Conservation (phyloP, 2,888 invertebrate genomes). For the Caenorhabditis sinica region DNA sequence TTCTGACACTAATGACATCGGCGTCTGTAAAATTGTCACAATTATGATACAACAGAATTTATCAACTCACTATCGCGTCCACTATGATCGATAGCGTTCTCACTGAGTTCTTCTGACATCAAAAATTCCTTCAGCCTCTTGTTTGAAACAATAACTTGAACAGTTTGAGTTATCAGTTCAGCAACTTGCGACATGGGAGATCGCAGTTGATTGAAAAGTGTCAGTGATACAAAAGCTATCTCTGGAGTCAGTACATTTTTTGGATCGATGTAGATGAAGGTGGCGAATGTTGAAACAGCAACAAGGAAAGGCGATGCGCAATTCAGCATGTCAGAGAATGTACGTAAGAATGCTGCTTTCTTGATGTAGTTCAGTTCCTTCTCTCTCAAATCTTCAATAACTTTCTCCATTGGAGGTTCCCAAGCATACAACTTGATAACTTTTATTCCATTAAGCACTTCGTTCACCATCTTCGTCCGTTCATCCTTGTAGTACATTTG, state of each 20-base stretch:
- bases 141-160: slow-evolving; percentile 82
- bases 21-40: slow-evolving; percentile 66
- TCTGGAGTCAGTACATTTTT: slow-evolving; percentile 84
- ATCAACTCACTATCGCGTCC: slow-evolving; percentile 72
- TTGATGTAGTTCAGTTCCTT: slow-evolving; percentile 79
- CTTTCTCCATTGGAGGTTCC: slow-evolving; percentile 84
- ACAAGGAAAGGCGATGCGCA: slow-evolving; percentile 82
- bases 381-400: slow-evolving; percentile 79
- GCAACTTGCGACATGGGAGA: slow-evolving; percentile 95
- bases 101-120: slow-evolving; percentile 72
- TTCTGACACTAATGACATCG: slow-evolving; percentile 75
- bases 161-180: slow-evolving; percentile 82
- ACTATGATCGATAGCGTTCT: slow-evolving; percentile 60
- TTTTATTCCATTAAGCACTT: slow-evolving; percentile 94
- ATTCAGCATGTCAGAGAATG: slow-evolving; percentile 83
- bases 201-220: slow-evolving; percentile 97
- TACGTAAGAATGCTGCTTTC: slow-evolving; percentile 81
- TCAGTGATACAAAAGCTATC: slow-evolving; percentile 96
- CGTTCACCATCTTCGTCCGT: slow-evolving; percentile 94
- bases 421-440: slow-evolving; percentile 85
- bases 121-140: slow-evolving; percentile 81
- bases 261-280: slow-evolving; percentile 79
- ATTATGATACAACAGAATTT: background rate
- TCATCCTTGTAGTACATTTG: slow-evolving; percentile 97
- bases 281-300: slow-evolving; percentile 82